A percentile compares a stretch with the other conserved stretches of the same genome.
Evolutionary conservation across 2,113 vertebrate genomes (phyloP).

Genomic region (Arizona elegans): DNA sequence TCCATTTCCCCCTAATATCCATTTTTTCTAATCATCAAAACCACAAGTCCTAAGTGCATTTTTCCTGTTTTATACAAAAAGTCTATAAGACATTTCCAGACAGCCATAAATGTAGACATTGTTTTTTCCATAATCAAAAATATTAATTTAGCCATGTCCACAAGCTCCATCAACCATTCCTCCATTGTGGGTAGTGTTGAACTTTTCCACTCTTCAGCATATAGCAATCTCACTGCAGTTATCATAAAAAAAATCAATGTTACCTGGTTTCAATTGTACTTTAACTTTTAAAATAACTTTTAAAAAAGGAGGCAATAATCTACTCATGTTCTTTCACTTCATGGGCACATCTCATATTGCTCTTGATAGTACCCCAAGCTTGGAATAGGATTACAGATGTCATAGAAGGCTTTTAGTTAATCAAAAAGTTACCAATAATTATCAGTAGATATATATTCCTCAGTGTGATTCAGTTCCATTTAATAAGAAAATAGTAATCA

Average conservation of each 20-base stretch:
- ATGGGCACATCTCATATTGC: background rate
- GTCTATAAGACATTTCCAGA: background rate
- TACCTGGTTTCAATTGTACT: background rate
- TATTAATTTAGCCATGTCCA: no score
- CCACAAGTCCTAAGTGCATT: background rate
- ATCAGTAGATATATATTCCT: background rate
- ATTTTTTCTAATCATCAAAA: background rate
- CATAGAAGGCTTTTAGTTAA: background rate
- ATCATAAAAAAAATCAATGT: background rate
- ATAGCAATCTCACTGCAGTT: background rate
- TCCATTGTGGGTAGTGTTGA: background rate
- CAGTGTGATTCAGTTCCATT: background rate
- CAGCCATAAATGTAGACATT: background rate
- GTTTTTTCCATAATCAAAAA: background rate
- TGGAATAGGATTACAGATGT: background rate
- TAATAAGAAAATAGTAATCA: background rate
- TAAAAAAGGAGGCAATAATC: no score
- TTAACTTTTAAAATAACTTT: background rate
- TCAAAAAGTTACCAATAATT: background rate
- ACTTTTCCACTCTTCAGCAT: background rate
- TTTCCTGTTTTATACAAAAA: background rate
- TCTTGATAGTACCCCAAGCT: background rate
- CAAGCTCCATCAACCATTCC: background rate
- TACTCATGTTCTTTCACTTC: background rate
- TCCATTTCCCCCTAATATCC: background rate